Evolutionary conservation across 2,888 invertebrate species (phyloP).

Genomic region (Scaptomyza tumidula): DNA sequence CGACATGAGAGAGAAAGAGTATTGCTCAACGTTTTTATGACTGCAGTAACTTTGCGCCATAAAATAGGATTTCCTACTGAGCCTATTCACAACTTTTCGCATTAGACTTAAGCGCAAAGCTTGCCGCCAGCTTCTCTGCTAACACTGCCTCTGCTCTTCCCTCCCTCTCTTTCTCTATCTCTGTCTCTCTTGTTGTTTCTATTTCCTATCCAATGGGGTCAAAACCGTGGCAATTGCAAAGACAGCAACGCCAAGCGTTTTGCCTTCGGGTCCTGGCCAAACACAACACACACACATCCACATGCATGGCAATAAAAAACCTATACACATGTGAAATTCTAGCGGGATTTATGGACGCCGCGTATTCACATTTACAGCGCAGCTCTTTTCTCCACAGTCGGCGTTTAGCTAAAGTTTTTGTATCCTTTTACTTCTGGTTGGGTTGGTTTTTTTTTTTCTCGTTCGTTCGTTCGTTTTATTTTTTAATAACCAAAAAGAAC

Average conservation of each 20-base stretch:
- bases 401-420: slow-evolving; percentile 43
- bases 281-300: slow-evolving; percentile 26
- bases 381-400: slow-evolving; percentile 10
- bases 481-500: slow-evolving; percentile 73
- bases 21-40: slow-evolving; percentile 73
- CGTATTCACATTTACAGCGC: slow-evolving; percentile 50
- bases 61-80: slow-evolving; percentile 80
- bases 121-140: slow-evolving; percentile 58
- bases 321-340: slow-evolving; percentile 76
- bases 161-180: background rate
- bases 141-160: background rate
- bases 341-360: slow-evolving; percentile 72
- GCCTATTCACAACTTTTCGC: slow-evolving; percentile 80
- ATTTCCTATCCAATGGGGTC: slow-evolving; percentile 45
- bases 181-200: background rate
- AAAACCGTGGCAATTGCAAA: slow-evolving; percentile 58
- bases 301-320: slow-evolving; percentile 70
- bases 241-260: slow-evolving; percentile 54
- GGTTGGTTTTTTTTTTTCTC: background rate
- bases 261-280: slow-evolving; percentile 35
- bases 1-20: background rate
- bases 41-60: slow-evolving; percentile 79
- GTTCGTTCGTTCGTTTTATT: slow-evolving; percentile 41
- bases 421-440: slow-evolving; percentile 28
- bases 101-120: slow-evolving; percentile 81